Evolutionary conservation across 2,113 vertebrate genomes (phyloP).

Genomic region (Brachionichthys hirsutus): DNA sequence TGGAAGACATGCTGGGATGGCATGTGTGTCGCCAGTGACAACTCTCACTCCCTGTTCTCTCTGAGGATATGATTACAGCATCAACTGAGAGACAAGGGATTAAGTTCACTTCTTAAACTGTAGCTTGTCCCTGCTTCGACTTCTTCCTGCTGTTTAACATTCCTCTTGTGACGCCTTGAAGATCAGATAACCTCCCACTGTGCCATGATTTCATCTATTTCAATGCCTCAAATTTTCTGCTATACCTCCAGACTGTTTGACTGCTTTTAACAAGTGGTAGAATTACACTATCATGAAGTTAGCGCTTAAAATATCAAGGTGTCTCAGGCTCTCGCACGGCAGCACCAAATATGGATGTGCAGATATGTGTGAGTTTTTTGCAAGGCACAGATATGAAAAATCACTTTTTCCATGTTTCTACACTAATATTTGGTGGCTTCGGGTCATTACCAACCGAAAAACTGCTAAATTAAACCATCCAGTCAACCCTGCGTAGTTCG

Average conservation of each 20-base stretch:
- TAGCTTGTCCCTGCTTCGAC: conserved; percentile 7
- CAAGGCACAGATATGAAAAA: conserved; percentile 3
- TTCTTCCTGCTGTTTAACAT: conserved; percentile 30
- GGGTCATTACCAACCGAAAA: no score
- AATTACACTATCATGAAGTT: conserved; percentile 29
- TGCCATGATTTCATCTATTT: conserved; percentile 39
- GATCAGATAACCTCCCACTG: conserved; percentile 30
- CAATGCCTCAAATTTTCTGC: conserved; percentile 44
- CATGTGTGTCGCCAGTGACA: conserved; percentile 45
- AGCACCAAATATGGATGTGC: conserved; percentile 50
- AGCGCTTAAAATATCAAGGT: conserved; percentile 13
- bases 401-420: no score
- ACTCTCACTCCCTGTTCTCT: conserved; percentile 44
- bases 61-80: conserved; percentile 21
- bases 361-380: conserved; percentile 20
- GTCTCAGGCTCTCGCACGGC: not conserved
- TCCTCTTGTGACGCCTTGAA: conserved; percentile 31
- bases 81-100: conserved; percentile 33
- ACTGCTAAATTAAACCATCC: no score
- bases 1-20: conserved; percentile 33
- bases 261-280: conserved; percentile 33
- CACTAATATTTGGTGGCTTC: no score
- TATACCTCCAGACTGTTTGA: conserved; percentile 32
- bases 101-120: conserved; percentile 44
- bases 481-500: no score